Evolutionary conservation across 2,888 invertebrate genomes (phyloP).

Genomic region (Deilephila elpenor): DNA sequence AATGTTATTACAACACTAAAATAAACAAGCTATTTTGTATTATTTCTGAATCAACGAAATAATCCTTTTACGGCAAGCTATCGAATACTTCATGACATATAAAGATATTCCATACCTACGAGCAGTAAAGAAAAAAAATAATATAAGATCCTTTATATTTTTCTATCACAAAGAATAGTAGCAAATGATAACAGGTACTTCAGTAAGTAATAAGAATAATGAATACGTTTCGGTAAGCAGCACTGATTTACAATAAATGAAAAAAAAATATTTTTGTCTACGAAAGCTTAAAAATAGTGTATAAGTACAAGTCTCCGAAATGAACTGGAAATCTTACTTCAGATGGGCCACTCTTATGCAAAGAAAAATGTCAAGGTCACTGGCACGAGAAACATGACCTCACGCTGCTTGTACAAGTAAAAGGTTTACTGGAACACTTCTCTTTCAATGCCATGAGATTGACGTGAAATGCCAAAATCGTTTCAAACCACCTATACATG

Average conservation of each 20-base stretch:
- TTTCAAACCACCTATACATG: neutral
- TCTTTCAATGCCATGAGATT: neutral
- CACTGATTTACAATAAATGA: no score
- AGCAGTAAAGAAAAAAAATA: neutral
- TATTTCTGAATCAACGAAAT: neutral
- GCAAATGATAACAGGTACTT: no score
- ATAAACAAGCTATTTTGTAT: neutral
- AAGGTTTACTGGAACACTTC: constrained; percentile 20
- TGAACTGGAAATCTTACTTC: constrained; percentile 1
- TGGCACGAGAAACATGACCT: constrained; percentile 27
- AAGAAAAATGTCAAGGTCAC: constrained; percentile 31
- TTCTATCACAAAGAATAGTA: no score
- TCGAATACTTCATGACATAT: neutral
- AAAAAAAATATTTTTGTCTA: no score
- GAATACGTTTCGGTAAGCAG: no score
- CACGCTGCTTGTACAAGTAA: constrained; percentile 22
- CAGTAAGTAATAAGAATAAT: no score
- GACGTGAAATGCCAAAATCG: constrained; percentile 2
- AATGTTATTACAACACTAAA: neutral
- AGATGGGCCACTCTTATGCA: neutral
- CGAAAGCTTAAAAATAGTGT: neutral
- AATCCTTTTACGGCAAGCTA: neutral
- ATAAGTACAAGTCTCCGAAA: neutral
- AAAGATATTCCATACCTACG: neutral
- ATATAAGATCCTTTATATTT: no score